phyloP scores from a whole-genome alignment of 2,113 vertebrate genomes.

The Rhipidura dahli region DNA sequence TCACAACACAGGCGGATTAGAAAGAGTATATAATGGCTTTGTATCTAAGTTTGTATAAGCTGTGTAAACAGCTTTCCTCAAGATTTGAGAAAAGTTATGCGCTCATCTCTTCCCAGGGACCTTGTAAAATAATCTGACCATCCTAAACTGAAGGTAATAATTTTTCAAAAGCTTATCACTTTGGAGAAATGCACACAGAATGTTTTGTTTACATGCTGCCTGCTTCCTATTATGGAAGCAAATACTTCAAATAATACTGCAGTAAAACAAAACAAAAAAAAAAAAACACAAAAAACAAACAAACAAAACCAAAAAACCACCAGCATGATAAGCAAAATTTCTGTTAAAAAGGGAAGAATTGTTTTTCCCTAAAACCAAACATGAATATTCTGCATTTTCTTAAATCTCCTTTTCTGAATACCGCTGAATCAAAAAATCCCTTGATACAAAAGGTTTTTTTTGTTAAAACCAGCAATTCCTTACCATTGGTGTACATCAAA shows the following conservation, averaged over 20 bases:
- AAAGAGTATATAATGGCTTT: background rate
- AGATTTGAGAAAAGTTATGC: background rate
- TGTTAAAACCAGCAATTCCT: background rate
- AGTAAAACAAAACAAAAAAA: background rate
- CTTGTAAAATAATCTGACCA: background rate
- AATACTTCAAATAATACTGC: background rate
- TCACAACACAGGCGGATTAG: background rate
- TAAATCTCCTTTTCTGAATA: background rate
- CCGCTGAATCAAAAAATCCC: background rate
- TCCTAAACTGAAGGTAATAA: background rate
- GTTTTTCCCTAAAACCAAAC: background rate
- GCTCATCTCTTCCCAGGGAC: background rate
- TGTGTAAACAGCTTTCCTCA: background rate
- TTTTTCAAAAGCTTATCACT: background rate
- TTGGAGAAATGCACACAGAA: background rate
- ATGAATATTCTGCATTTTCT: background rate
- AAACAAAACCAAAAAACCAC: background rate
- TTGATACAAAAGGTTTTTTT: background rate
- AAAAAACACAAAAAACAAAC: background rate
- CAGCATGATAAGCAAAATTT: background rate
- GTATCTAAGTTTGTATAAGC: background rate
- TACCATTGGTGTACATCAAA: background rate
- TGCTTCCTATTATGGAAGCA: background rate
- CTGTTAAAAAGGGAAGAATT: background rate
- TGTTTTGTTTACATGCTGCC: background rate